phyloP scores from a whole-genome alignment of 2,888 invertebrate species.

The Pammene fasciana region DNA sequence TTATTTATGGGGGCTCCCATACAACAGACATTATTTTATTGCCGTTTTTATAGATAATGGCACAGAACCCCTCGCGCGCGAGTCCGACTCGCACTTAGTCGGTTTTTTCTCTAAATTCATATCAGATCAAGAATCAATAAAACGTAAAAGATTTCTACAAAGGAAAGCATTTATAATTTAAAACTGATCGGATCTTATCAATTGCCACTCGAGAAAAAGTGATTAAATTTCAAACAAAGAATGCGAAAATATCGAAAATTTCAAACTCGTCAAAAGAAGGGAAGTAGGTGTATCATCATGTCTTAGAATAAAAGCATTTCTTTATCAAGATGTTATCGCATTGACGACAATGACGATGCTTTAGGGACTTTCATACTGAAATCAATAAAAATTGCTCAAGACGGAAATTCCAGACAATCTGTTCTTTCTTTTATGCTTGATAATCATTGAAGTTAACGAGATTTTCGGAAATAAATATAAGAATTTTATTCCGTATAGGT shows the following conservation, averaged over 20 bases:
- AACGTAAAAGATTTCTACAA: too few relatives aligned
- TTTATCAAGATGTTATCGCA: conserved; percentile 20
- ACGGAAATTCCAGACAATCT: not conserved
- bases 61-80: too few relatives aligned
- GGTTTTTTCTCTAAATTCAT: too few relatives aligned
- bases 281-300: conserved; percentile 17
- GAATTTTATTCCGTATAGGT: too few relatives aligned
- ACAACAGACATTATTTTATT: too few relatives aligned
- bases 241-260: conserved; percentile 23
- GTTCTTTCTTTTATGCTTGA: not conserved
- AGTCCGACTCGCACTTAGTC: too few relatives aligned
- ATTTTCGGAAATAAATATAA: too few relatives aligned
- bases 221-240: conserved; percentile 15
- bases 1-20: too few relatives aligned
- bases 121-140: too few relatives aligned
- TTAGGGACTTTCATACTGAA: conserved; percentile 7
- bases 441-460: not conserved
- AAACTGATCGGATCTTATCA: conserved; percentile 1
- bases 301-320: conserved; percentile 20
- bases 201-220: conserved; percentile 7
- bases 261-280: not conserved
- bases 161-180: not conserved
- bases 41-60: too few relatives aligned
- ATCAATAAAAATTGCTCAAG: conserved; percentile 11
- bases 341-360: conserved; percentile 1